Base-by-base conservation (phyloP, 2,888 invertebrate species). In the Osedax fenrisi region DNA sequence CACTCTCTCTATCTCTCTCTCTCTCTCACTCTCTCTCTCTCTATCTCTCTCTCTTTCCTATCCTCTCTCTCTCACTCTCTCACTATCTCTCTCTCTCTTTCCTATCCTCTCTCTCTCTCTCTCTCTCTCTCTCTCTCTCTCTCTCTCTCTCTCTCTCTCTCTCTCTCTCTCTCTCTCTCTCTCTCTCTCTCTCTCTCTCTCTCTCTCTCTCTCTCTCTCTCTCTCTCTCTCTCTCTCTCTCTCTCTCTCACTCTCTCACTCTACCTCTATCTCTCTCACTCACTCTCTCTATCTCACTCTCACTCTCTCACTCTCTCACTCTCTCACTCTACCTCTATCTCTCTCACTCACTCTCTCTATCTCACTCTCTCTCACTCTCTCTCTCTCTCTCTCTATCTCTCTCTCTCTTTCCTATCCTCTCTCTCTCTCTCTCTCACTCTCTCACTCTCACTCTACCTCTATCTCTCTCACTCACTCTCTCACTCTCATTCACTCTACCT, bases 401-500 rank as follows among this genome's bases (percentile, higher is more conserved):
- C n/a, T n/a, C n/a, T n/a, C n/a, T n/a, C n/a, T n/a, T n/a, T n/a
- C n/a, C n/a, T n/a, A n/a, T n/a, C n/a, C 41, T 59, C 17, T 21
- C 56, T 13, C 56, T 13, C 17, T 56, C 21, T 22, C 21, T n/a
- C 17, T 41, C 17, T 41, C 41, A 5, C 41, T 41, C 41, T 17
- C 5, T 41, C 41, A 41, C 5, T 41, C 17, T 10, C 17, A 5
- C 41, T 17, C 17, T 41, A 5, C 17, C 41, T 17, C 10, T 41
- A 41, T 41, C 5, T 41, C 17, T 41, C 82, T 56, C 72, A 10
- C 17, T n/a, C n/a, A n/a, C n/a, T n/a, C n/a, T n/a, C n/a, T n/a
- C n/a, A n/a, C n/a, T n/a, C n/a, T n/a, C n/a, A n/a, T n/a, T n/a
- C n/a, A n/a, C 41, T 59, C 17, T 21, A 10, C 10, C 56, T 13